Percentiles rank a stretch among this genome's conserved stretches.
Evolutionary conservation across 2,888 invertebrate genomes (phyloP).

Genomic region (Selenia dentaria): DNA sequence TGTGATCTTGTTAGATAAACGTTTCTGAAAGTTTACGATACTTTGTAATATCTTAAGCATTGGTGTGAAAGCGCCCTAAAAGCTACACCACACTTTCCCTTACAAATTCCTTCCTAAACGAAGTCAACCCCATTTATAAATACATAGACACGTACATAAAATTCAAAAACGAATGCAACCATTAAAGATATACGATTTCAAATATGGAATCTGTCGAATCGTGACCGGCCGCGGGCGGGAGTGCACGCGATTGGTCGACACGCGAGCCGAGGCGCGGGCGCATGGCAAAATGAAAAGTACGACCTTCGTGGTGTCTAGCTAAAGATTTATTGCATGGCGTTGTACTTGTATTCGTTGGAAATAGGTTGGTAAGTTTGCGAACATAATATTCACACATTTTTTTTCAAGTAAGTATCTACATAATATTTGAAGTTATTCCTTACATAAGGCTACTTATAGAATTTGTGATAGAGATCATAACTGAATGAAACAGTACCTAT

Average conservation of each 20-base stretch:
- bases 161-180: constrained; percentile 25
- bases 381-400: too few species aligned
- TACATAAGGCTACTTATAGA: too few species aligned
- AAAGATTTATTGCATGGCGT: constrained; percentile 12
- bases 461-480: too few species aligned
- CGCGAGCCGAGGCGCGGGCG: constrained; percentile 19
- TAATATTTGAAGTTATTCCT: too few species aligned
- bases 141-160: constrained; percentile 9
- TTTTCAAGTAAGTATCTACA: too few species aligned
- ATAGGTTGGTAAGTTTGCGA: too few species aligned
- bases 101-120: constrained; percentile 10
- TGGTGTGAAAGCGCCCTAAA: too few species aligned
- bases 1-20: too few species aligned
- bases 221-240: constrained; percentile 63
- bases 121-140: constrained; percentile 15
- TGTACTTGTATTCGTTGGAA: too few species aligned
- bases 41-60: too few species aligned
- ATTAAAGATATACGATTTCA: constrained; percentile 51
- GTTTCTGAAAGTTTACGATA: too few species aligned
- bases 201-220: constrained; percentile 67
- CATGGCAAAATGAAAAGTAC: constrained; percentile 23
- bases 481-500: too few species aligned
- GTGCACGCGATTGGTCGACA: constrained; percentile 56
- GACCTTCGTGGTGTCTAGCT: constrained; percentile 13
- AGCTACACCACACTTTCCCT: background rate